A percentile compares a stretch with the other conserved stretches of the same genome.
Evolutionary conservation across 2,888 invertebrate genomes (phyloP).

Genomic region (Eucriotettix oculatus): DNA sequence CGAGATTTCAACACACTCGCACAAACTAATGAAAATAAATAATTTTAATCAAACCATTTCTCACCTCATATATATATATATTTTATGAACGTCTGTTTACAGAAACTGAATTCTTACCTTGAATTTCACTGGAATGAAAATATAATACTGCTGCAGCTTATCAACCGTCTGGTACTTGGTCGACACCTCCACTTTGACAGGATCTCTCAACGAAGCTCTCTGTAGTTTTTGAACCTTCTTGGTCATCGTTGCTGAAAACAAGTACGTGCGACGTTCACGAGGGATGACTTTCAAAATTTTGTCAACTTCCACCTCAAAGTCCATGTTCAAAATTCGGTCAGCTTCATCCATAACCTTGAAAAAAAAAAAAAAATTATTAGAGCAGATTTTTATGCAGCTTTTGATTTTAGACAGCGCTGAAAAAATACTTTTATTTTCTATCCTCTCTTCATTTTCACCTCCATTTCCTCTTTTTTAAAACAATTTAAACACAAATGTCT

Average conservation of each 20-base stretch:
- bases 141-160: conserved; percentile 82
- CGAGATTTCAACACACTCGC: too few relatives aligned
- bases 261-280: conserved; percentile 72
- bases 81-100: too few relatives aligned
- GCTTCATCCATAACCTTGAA: conserved; percentile 93
- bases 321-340: conserved; percentile 96
- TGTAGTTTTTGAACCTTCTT: conserved; percentile 93
- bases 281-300: conserved; percentile 89
- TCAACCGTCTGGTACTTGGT: conserved; percentile 97
- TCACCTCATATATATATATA: too few relatives aligned
- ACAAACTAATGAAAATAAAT: too few relatives aligned
- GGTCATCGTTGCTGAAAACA: conserved; percentile 99
- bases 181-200: conserved; percentile 89
- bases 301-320: conserved; percentile 94
- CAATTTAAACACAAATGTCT: too few relatives aligned
- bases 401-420: neutral
- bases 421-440: too few relatives aligned
- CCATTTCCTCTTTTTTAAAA: too few relatives aligned
- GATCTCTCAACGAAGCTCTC: conserved; percentile 82
- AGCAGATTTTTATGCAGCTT: neutral
- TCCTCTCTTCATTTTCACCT: too few relatives aligned
- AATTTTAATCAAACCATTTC: too few relatives aligned
- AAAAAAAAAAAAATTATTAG: neutral
- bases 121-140: conserved; percentile 89
- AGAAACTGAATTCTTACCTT: conserved; percentile 42